Evolutionary conservation across 2,113 vertebrate genomes (phyloP).

Genomic region (Nycticorax nycticorax): DNA sequence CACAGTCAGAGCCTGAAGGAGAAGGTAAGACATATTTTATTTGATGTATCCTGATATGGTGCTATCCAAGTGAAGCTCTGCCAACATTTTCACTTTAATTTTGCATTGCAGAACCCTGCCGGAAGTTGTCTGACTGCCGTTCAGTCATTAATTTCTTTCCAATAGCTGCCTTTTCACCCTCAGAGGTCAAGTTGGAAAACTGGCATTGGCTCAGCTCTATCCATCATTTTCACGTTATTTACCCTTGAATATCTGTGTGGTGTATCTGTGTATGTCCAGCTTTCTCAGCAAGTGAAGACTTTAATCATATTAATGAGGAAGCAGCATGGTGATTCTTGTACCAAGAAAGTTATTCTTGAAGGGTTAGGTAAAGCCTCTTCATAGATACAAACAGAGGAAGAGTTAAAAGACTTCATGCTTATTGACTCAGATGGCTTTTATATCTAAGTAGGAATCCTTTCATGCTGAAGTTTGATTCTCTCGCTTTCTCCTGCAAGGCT

Average conservation of each 20-base stretch:
- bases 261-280: not conserved
- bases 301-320: not conserved
- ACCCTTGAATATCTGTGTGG: not conserved
- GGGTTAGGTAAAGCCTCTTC: not conserved
- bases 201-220: not conserved
- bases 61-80: not conserved
- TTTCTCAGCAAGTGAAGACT: not conserved
- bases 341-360: not conserved
- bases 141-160: constrained; percentile 1
- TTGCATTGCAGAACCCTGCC: not conserved
- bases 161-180: not conserved
- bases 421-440: not conserved
- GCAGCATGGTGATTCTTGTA: not conserved
- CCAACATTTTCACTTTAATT: constrained; percentile 8
- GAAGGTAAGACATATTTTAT: not conserved
- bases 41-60: not conserved
- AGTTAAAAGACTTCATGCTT: not conserved
- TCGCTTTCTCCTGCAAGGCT: not conserved
- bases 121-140: not conserved
- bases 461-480: not conserved
- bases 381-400: not conserved
- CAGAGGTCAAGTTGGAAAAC: not conserved
- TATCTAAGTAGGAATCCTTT: not conserved
- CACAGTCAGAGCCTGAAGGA: not conserved
- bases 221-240: not conserved